A percentile compares a stretch with the other conserved stretches of the same genome.
phyloP scores from a whole-genome alignment of 92 coral and sea anemone genomes.

The Pocillopora grandis region DNA sequence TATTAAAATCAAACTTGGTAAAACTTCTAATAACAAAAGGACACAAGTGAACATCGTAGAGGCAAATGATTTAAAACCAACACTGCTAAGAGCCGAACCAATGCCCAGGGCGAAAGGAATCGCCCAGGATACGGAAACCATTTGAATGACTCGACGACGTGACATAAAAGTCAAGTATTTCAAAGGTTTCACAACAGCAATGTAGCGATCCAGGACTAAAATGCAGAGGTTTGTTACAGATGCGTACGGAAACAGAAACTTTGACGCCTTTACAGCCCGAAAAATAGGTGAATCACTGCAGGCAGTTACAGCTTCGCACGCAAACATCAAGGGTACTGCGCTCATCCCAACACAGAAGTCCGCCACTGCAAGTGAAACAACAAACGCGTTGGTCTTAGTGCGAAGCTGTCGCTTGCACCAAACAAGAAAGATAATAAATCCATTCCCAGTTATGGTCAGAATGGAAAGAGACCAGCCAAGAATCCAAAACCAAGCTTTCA shows the following conservation, averaged over 20 bases:
- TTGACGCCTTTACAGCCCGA: background rate
- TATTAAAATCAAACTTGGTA: background rate
- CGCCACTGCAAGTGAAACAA: no score
- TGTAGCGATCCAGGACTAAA: no score
- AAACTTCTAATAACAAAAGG: background rate
- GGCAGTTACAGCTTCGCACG: background rate
- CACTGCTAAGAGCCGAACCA: no score
- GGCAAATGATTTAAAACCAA: background rate
- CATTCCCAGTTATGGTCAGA: no score
- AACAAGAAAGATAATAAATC: no score
- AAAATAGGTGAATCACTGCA: background rate
- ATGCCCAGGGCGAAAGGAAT: background rate
- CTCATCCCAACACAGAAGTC: background rate
- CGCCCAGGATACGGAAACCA: conserved; percentile 3
- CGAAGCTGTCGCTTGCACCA: no score
- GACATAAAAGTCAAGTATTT: no score
- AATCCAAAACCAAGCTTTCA: background rate
- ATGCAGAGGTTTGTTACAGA: background rate
- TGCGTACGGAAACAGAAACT: background rate
- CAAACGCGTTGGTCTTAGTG: no score
- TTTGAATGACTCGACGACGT: no score
- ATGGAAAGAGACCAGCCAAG: no score
- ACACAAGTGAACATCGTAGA: background rate
- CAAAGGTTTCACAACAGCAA: no score
- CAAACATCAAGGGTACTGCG: background rate